Evolutionary conservation across 2,797 vertebrate species (phyloP).

Genomic region (Luscinia megarhynchos): DNA sequence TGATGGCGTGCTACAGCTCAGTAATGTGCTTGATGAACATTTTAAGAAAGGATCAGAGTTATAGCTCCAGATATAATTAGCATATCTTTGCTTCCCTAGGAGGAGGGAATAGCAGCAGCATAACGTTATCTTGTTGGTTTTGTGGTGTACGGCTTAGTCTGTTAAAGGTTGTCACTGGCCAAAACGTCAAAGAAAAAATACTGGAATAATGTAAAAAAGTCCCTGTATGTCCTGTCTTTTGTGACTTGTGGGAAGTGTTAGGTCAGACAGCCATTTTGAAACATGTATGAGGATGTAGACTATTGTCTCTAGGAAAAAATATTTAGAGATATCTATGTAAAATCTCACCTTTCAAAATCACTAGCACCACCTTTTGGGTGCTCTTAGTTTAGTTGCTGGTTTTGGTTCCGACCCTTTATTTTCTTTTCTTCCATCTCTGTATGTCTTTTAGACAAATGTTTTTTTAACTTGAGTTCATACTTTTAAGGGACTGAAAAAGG

Average conservation of each 20-base stretch:
- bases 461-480: background rate
- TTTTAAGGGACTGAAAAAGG: background rate
- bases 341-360: background rate
- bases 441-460: background rate
- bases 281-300: fast-evolving
- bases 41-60: background rate
- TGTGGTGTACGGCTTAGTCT: background rate
- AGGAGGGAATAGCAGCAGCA: background rate
- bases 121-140: fast-evolving
- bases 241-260: background rate
- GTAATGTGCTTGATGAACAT: background rate
- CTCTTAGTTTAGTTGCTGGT: background rate
- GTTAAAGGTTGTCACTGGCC: background rate
- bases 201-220: background rate
- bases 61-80: background rate
- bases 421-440: background rate
- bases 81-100: background rate
- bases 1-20: fast-evolving
- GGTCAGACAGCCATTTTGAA: background rate
- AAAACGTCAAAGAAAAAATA: background rate
- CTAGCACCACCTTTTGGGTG: fast-evolving
- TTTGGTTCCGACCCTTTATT: background rate
- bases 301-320: background rate
- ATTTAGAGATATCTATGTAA: background rate
- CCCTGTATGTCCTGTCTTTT: background rate